phyloP scores from a whole-genome alignment of 2,797 vertebrate genomes.

The Bucorvus abyssinicus region DNA sequence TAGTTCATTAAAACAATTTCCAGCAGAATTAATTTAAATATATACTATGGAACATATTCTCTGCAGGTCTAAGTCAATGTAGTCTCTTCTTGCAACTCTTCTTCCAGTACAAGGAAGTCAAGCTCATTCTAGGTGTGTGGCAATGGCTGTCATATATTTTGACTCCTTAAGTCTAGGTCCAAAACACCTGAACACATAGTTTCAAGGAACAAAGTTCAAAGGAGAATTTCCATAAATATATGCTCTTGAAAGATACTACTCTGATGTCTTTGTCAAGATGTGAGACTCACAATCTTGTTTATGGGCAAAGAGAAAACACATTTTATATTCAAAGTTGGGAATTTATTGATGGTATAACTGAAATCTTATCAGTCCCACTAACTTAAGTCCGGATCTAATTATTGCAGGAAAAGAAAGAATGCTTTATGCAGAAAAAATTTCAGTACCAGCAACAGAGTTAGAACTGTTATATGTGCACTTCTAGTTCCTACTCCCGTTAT shows the following conservation, averaged over 20 bases:
- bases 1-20: constrained; percentile 2
- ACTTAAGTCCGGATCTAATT: background rate
- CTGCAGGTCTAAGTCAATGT: background rate
- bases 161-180: background rate
- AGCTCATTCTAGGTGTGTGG: background rate
- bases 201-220: background rate
- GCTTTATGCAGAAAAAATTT: background rate
- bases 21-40: constrained; percentile 16
- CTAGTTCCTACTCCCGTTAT: background rate
- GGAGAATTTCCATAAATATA: background rate
- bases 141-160: background rate
- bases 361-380: background rate
- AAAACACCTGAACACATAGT: background rate
- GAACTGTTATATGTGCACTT: background rate
- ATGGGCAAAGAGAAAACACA: background rate
- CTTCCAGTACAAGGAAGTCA: background rate
- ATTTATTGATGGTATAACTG: background rate
- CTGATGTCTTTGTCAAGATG: background rate
- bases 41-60: background rate
- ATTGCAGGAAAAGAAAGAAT: background rate
- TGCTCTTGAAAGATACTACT: background rate
- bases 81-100: background rate
- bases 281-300: background rate
- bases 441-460: background rate
- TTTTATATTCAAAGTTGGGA: background rate